These are phyloP conservation scores for Liasis olivaceus DNA, from an alignment of 2,797 vertebrate genomes.

Conservation along the genomic window DNA sequence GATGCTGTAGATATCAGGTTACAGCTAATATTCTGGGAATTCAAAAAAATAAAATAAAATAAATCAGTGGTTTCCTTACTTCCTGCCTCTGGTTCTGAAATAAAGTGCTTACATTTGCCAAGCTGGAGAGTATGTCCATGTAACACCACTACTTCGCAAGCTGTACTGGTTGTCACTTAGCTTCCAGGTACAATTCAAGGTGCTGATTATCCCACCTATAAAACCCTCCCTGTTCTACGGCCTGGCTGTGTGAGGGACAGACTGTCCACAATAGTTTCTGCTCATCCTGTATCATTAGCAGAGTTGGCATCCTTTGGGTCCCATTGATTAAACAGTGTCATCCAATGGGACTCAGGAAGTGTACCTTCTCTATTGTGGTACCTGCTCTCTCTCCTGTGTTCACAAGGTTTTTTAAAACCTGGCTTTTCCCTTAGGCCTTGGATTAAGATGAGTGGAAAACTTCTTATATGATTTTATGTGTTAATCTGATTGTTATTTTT, in stretches of 20 bases:
- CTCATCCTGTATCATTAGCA: neutral
- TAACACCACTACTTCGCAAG: neutral
- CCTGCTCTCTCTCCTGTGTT: neutral
- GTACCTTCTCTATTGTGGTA: neutral
- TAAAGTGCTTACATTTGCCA: neutral
- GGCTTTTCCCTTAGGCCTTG: neutral
- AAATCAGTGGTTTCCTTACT: neutral
- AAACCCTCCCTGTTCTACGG: neutral
- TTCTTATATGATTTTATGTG: neutral
- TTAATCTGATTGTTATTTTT: neutral
- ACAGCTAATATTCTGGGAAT: neutral
- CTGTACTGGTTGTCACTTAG: neutral
- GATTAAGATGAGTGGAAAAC: neutral
- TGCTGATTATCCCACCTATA: neutral
- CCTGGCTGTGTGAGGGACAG: neutral
- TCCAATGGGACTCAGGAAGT: neutral
- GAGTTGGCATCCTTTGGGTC: neutral
- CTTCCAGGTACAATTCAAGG: neutral
- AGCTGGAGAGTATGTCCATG: neutral
- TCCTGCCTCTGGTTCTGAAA: neutral
- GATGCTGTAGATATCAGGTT: neutral
- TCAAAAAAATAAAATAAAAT: neutral
- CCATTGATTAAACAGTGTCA: neutral
- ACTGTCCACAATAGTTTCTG: neutral
- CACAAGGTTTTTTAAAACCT: neutral